These are phyloP conservation scores for Chrysaora quinquecirrha DNA, from an alignment of 30 jellyfish, hydroid and myxozoan species.

Conservation along the genomic window DNA sequence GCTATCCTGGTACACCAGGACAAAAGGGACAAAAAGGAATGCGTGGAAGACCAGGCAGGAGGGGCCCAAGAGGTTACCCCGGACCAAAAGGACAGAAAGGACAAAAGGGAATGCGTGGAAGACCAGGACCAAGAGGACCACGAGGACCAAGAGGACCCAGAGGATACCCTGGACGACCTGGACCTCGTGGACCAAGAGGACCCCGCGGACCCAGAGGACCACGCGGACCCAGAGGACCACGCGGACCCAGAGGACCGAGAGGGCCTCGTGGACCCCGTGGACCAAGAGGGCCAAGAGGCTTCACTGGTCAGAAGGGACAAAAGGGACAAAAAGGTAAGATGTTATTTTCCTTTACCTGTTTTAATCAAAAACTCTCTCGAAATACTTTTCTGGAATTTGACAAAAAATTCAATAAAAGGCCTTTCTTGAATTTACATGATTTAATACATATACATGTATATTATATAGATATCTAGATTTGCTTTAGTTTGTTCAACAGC, in stretches of 20 bases:
- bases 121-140: constrained; percentile 34
- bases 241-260: constrained; percentile 38
- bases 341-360: neutral
- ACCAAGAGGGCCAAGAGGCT: constrained; percentile 31
- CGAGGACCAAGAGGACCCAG: constrained; percentile 48
- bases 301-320: constrained; percentile 2
- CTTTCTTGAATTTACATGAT: too few relatives aligned
- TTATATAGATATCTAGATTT: too few relatives aligned
- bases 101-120: neutral
- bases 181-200: constrained; percentile 48
- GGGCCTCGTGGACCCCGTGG: constrained; percentile 12
- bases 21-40: too few relatives aligned
- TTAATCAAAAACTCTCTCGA: neutral
- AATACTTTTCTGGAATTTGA: too few relatives aligned
- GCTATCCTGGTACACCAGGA: too few relatives aligned
- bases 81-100: constrained; percentile 42
- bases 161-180: constrained; percentile 45
- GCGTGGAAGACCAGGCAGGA: too few relatives aligned
- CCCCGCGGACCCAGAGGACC: constrained; percentile 41
- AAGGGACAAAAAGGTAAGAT: constrained; percentile 2
- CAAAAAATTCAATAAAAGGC: too few relatives aligned
- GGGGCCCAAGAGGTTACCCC: too few relatives aligned
- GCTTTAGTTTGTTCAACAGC: too few relatives aligned
- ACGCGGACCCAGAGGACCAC: too few relatives aligned
- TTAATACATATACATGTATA: too few relatives aligned